Percentiles rank a stretch among this genome's conserved stretches.
phyloP scores from a whole-genome alignment of 2,888 invertebrate species.

The Xanthia togata region DNA sequence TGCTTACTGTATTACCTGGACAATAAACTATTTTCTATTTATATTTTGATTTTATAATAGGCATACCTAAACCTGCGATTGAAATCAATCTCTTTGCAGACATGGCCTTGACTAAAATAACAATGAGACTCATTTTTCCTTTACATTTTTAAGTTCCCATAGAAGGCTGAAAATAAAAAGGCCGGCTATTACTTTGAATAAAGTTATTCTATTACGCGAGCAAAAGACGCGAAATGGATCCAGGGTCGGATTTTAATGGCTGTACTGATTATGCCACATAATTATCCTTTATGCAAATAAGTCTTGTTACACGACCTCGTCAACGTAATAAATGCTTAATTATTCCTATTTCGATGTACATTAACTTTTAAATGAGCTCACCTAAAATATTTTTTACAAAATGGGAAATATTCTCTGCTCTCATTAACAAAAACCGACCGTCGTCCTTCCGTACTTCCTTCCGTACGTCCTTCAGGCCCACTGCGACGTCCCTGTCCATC shows the following conservation, averaged over 20 bases:
- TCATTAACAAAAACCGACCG: neutral
- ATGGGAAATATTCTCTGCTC: neutral
- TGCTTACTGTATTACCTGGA: too few relatives aligned
- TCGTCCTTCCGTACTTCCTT: too few relatives aligned
- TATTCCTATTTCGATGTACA: slow-evolving; percentile 6
- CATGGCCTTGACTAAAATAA: slow-evolving; percentile 4
- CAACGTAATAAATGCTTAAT: slow-evolving; percentile 12
- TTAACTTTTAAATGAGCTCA: slow-evolving; percentile 5
- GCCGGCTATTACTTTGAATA: neutral
- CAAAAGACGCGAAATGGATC: slow-evolving; percentile 8
- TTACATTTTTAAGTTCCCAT: slow-evolving; percentile 1
- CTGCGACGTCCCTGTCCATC: too few relatives aligned
- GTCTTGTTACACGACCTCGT: slow-evolving; percentile 18
- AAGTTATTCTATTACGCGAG: neutral
- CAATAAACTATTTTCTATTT: too few relatives aligned
- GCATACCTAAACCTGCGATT: neutral
- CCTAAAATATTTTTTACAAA: neutral
- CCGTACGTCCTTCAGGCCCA: too few relatives aligned
- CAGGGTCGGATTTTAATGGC: slow-evolving; percentile 41
- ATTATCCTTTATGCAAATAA: slow-evolving; percentile 42
- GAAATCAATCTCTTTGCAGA: slow-evolving; percentile 27
- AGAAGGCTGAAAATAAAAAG: slow-evolving; percentile 23
- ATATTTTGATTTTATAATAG: neutral
- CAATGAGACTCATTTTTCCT: slow-evolving; percentile 6
- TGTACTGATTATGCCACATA: slow-evolving; percentile 24